These are phyloP conservation scores for Coreoperca whiteheadi DNA, from an alignment of 2,113 vertebrate species.

Conservation along the genomic window DNA sequence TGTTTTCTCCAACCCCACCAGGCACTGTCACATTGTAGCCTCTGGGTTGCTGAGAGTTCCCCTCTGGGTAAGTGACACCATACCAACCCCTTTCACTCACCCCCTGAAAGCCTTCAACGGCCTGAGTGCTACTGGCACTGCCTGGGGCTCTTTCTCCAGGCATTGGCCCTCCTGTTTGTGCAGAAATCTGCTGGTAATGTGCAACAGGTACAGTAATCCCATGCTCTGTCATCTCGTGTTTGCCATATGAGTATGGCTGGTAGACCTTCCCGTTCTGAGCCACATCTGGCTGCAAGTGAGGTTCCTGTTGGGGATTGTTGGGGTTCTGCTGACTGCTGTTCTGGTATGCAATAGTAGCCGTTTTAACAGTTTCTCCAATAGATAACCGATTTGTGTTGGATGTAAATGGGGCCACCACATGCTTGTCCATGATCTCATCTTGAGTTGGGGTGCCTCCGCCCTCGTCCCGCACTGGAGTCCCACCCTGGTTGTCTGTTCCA, in stretches of 20 bases:
- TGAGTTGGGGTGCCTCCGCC: constrained; percentile 95
- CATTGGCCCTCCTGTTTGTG: constrained; percentile 84
- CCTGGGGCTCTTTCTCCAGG: constrained; percentile 88
- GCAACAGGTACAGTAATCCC: constrained; percentile 57
- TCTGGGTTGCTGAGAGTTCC: constrained; percentile 53
- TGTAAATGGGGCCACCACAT: constrained; percentile 72
- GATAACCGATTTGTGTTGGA: constrained; percentile 34
- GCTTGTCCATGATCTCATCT: constrained; percentile 96
- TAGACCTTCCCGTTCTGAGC: constrained; percentile 70
- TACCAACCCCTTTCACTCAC: constrained; percentile 72
- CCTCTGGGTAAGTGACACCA: constrained; percentile 67
- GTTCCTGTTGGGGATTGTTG: constrained; percentile 34
- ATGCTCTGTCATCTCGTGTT: constrained; percentile 41
- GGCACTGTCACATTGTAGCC: constrained; percentile 47
- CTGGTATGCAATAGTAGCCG: constrained; percentile 30
- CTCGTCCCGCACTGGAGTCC: constrained; percentile 94
- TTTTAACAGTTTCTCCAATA: constrained; percentile 23
- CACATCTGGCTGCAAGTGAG: constrained; percentile 21
- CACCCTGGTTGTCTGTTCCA: constrained; percentile 89
- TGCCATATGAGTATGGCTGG: constrained; percentile 40
- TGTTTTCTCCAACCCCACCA: constrained; percentile 41
- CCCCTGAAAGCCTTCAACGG: constrained; percentile 85
- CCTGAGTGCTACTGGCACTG: constrained; percentile 77
- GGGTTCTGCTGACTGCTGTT: constrained; percentile 42
- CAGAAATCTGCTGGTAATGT: constrained; percentile 88